Evolutionary conservation across 2,888 invertebrate species (phyloP), one percentile per base, ranked within the genome.

Genomic region (Himalopsyche japonica): DNA sequence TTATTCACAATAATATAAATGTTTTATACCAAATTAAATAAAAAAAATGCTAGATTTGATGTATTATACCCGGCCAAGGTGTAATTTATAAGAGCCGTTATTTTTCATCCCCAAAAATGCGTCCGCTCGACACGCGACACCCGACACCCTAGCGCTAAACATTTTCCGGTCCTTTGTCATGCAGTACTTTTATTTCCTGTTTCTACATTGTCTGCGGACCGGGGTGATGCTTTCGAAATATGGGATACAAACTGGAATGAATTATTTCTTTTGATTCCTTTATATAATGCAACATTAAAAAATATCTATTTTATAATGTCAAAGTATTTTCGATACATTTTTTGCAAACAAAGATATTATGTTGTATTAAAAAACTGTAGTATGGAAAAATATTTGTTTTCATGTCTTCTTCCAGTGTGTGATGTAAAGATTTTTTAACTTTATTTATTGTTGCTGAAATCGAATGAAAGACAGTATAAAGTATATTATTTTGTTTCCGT

Each of bases 121-220:
- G 82, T 70, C 70, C 79, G 64, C 32, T 49, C 79, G 64, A 49
- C 82, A 76, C 79, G 80, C 70, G 85, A 85, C 85, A 85, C 82
- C 34, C 48, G 80, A 86, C 86, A 86, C 86, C 84, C 84, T 30
- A 43, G 49, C 47, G 48, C 84, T 30, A 84, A 78, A 82, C 84
- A 86, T 86, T 86, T 86, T 84, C 86, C 86, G 86, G 86, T 84
- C 64, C 81, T 82, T 86, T 86, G 86, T 86, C 84, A 82, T 84
- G 79, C 80, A 78, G 82, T 82, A 82, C 82, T 86, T 86, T 84
- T 84, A 86, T 84, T 86, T 86, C 86, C 86, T 82, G 84, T 81
- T 57, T 24, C 7, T 57, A 57, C 57, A 57, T 57, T 57, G 57
- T 57, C 57, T 57, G 57, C 57, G 4, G 20, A 20, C n/a, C 57